Base-by-base conservation (phyloP, 2,888 invertebrate genomes). In the Lepidocyrtinus sp. region DNA sequence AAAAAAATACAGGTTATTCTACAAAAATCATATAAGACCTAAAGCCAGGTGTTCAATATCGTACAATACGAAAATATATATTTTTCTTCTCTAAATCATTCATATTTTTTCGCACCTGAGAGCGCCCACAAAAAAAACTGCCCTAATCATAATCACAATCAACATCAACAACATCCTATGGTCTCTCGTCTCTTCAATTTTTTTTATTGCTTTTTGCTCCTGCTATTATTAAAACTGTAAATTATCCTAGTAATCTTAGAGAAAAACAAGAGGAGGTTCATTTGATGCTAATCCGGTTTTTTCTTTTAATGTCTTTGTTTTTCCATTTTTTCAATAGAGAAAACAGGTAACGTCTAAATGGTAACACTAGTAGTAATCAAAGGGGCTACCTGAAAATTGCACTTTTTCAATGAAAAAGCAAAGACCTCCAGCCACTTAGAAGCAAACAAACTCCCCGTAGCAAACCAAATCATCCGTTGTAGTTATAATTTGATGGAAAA, bases 161-260 rank as follows among this genome's bases (percentile, higher is more conserved):
- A 36, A 7, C 36, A 36, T 36, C 36, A 36, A 7, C 36, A 36
- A 7, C 36, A 7, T 36, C 12, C n/a, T n/a, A n/a, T n/a, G n/a
- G 12, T 36, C 36, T 36, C 36, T 12, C 5, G 5, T 12, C 36
- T 36, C 36, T 7, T 7, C 12, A 36, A 12, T 50, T 50, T 50
- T 50, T 50, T 50, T 50, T 50, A n/a, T n/a, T n/a, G n/a, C n/a
- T n/a, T 12, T 7, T 5, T 12, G 50, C 50, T 50, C 2, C 1
- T 50, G 50, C 50, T 50, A 50, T 50, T 50, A 50, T 50, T 50
- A 36, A 50, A 50, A 50, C 50, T 50, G 50, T 50, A 50, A 50
- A 50, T 50, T 50, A 50, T n/a, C 17, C 50, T 17, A 50, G 1
- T 15, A 50, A n/a, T n/a, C n/a, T n/a, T 2, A 50, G 36, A 50